Base-by-base conservation (phyloP, 1,140 invertebrate genomes). In the Hetaerina americana region DNA sequence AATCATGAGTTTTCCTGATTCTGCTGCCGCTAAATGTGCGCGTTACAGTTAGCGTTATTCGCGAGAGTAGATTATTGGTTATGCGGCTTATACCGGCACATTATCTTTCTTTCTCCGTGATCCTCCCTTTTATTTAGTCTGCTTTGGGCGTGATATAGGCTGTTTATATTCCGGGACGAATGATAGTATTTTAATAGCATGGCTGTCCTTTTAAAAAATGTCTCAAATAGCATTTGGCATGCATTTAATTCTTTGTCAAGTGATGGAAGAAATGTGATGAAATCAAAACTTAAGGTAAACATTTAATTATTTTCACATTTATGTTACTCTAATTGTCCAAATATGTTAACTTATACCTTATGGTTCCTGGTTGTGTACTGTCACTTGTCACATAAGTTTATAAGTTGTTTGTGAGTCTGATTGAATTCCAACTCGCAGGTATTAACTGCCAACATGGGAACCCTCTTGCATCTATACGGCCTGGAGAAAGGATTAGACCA, bases 401-500 rank as follows among this genome's bases (percentile, higher is more conserved):
- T n/a, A n/a, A n/a, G n/a, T n/a, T n/a, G n/a, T n/a, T n/a, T n/a
- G n/a, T 3, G 2, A 57, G 3, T 12, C 2, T 57, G 10, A 57
- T 18, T 24, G 66, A 28, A 27, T 71, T 74, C 76, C 76, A 18
- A 72, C 75, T 81, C 82, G 31, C 78, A 92, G 90, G 89, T 90
- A 12, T 78, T 91, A 40, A 90, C 89, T 29, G 88, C 89, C 1
- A 90, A 89, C 77, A 85, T 91, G 67, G 89, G 88, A 24, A 89
- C 86, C 10, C 79, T 88, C 29, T 80, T 91, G 67, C 88, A 90
- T 79, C 80, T 90, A 57, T 88, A 90, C 76, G 88, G 89, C 3
- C 88, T 92, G 27, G 90, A 92, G 79, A 88, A 88, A 78, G 89
- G 90, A 0, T 79, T 92, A 72, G 90, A 92, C 75, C 88, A 92